Conservation (phyloP, 2,113 vertebrate genomes). For the Turnix velox region DNA sequence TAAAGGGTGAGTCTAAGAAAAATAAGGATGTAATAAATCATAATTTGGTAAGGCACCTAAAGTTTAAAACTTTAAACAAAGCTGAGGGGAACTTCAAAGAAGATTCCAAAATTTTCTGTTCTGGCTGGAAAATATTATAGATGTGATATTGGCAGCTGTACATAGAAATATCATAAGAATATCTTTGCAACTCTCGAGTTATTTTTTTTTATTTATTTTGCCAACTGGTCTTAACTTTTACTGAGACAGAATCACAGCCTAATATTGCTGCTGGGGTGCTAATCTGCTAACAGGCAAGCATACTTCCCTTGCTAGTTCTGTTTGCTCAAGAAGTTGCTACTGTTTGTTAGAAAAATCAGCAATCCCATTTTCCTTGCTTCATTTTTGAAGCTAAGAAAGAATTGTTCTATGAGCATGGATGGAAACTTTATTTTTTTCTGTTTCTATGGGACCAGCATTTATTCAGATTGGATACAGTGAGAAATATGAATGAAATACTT, state of each 20-base stretch:
- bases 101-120: neutral
- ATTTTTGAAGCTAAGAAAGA: neutral
- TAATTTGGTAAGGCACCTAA: neutral
- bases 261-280: neutral
- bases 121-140: neutral
- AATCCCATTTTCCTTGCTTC: neutral
- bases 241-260: neutral
- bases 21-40: neutral
- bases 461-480: neutral
- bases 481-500: neutral
- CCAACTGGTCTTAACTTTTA: neutral
- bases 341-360: slow-evolving; percentile 32
- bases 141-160: neutral
- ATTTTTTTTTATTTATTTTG: neutral
- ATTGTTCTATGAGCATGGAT: neutral
- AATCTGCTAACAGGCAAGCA: neutral
- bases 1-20: neutral
- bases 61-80: neutral
- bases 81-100: neutral
- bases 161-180: neutral
- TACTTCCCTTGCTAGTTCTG: neutral
- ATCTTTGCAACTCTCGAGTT: neutral
- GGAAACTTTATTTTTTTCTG: neutral
- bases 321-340: slow-evolving; percentile 3
- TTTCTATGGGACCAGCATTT: neutral